Evolutionary conservation across 2,888 invertebrate species (phyloP).

Genomic region (Drosophila rubida): DNA sequence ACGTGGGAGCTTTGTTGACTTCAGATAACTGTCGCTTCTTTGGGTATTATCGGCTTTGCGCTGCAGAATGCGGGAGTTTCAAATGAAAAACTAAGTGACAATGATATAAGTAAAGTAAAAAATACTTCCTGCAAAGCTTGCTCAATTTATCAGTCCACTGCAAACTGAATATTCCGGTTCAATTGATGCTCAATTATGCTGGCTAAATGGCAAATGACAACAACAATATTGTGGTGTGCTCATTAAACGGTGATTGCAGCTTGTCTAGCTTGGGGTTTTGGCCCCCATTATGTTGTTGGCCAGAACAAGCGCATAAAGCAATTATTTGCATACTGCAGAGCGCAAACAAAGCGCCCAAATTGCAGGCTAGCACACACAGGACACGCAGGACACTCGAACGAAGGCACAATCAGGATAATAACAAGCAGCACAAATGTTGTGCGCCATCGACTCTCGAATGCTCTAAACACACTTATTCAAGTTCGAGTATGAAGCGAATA

Average conservation of each 20-base stretch:
- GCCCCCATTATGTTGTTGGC: slow-evolving; percentile 46
- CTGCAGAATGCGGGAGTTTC: slow-evolving; percentile 21
- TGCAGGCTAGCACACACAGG: slow-evolving; percentile 45
- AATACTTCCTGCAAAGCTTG: background rate
- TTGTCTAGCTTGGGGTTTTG: slow-evolving; percentile 45
- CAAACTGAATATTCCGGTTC: slow-evolving; percentile 10
- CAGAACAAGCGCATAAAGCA: slow-evolving; percentile 70
- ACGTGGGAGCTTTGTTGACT: slow-evolving; percentile 71
- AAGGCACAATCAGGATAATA: slow-evolving; percentile 43
- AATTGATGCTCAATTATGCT: slow-evolving; percentile 65
- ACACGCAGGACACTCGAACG: slow-evolving; percentile 16
- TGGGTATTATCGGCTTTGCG: slow-evolving; percentile 39
- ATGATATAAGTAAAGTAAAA: too few species aligned
- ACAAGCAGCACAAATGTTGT: background rate
- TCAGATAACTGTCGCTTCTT: slow-evolving; percentile 40
- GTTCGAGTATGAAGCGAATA: too few species aligned
- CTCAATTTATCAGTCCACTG: background rate
- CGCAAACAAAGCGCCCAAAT: slow-evolving; percentile 66
- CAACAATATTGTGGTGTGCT: slow-evolving; percentile 30
- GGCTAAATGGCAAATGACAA: slow-evolving; percentile 29
- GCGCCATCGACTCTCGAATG: background rate
- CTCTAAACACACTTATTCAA: too few species aligned
- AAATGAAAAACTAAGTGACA: background rate
- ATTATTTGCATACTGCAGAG: slow-evolving; percentile 71
- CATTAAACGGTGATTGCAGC: slow-evolving; percentile 60